Conservation (phyloP, 2,888 invertebrate genomes). For the Lutraria lutraria region DNA sequence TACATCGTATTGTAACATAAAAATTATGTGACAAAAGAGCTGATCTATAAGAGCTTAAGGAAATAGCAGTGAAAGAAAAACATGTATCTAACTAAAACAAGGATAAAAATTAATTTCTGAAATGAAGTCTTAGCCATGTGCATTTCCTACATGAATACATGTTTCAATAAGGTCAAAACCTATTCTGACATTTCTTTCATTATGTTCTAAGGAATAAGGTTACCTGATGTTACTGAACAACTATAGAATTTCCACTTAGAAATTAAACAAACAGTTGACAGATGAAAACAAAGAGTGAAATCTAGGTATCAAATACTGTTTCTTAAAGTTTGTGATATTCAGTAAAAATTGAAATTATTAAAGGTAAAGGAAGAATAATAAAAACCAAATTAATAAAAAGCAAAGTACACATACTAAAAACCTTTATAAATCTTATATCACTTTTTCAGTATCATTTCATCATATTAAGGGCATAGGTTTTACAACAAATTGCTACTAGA, state of each 20-base stretch:
- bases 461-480: neutral
- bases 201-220: slow-evolving; percentile 43
- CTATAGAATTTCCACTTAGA: neutral
- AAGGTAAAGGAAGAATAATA: neutral
- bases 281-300: neutral
- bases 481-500: slow-evolving; percentile 30
- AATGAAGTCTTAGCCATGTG: neutral
- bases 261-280: neutral
- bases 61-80: too few species aligned
- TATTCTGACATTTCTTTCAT: slow-evolving; percentile 46
- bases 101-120: neutral
- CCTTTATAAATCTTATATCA: neutral
- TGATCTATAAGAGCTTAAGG: too few species aligned
- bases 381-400: neutral
- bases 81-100: too few species aligned
- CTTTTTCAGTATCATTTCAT: neutral
- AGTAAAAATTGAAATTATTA: neutral
- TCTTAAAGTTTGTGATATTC: neutral
- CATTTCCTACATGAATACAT: neutral
- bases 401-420: neutral
- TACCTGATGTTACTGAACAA: neutral
- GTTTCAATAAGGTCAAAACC: neutral
- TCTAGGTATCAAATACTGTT: slow-evolving; percentile 5
- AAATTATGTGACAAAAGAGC: too few species aligned
- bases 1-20: too few species aligned